A percentile compares a stretch with the other conserved stretches of the same genome.
Evolutionary conservation across 2,797 vertebrate species (phyloP).

Genomic region (Ibycter americanus): DNA sequence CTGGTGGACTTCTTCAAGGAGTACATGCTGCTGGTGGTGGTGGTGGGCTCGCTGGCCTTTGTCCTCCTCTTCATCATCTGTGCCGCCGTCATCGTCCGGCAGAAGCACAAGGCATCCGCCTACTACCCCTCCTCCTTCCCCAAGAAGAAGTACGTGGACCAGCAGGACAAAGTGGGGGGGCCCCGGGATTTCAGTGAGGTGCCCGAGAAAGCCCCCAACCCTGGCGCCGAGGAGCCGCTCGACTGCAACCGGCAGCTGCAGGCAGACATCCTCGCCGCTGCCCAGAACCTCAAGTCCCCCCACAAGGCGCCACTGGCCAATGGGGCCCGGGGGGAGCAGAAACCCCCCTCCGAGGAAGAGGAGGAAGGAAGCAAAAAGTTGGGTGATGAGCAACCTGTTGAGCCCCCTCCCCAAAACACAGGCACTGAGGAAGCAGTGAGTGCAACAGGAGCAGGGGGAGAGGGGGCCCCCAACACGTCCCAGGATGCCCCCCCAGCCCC

Average conservation of each 20-base stretch:
- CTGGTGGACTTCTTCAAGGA: conserved; percentile 91
- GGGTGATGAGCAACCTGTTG: fast-evolving
- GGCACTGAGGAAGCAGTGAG: fast-evolving
- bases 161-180: conserved; percentile 78
- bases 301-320: conserved; percentile 73
- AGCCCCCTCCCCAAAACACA: neutral
- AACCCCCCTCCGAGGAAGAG: neutral
- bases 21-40: conserved; percentile 89
- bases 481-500: neutral
- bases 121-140: conserved; percentile 87
- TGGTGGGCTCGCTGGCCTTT: conserved; percentile 89
- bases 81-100: conserved; percentile 88
- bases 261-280: conserved; percentile 81
- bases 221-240: conserved; percentile 69
- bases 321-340: conserved; percentile 51
- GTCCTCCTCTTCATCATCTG: conserved; percentile 93
- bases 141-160: conserved; percentile 82
- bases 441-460: fast-evolving
- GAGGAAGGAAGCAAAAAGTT: neutral
- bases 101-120: conserved; percentile 91
- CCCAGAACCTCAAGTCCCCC: conserved; percentile 86
- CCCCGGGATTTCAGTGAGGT: conserved; percentile 77
- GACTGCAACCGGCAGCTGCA: conserved; percentile 84
- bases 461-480: fast-evolving
- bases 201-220: conserved; percentile 70